Evolutionary conservation across 1,140 invertebrate genomes (phyloP).

Genomic region (Mylabris phalerata): DNA sequence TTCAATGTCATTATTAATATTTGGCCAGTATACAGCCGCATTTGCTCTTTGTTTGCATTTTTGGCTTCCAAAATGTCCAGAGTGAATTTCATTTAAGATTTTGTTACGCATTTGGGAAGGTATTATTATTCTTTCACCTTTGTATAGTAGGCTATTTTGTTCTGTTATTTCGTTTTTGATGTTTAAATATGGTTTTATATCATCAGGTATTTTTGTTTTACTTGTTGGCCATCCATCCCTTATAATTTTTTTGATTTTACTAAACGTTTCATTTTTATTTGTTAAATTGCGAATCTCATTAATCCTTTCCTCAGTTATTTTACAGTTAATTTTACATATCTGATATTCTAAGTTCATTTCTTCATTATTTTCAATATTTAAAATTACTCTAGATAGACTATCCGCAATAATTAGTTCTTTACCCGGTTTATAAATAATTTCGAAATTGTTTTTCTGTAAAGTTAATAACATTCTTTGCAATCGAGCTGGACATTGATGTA

Average conservation of each 20-base stretch:
- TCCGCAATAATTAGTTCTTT: slow-evolving; percentile 32
- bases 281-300: background rate
- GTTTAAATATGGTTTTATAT: background rate
- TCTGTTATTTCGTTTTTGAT: background rate
- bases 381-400: slow-evolving; percentile 32
- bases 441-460: slow-evolving; percentile 33
- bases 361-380: background rate
- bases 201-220: background rate
- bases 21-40: slow-evolving; percentile 4
- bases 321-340: slow-evolving; percentile 8
- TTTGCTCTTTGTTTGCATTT: slow-evolving; percentile 1
- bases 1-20: background rate
- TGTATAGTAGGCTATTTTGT: background rate
- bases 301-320: slow-evolving; percentile 7
- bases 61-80: slow-evolving; percentile 2
- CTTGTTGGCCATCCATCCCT: background rate
- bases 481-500: too few relatives aligned
- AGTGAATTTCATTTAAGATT: background rate
- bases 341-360: slow-evolving; percentile 13
- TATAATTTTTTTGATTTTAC: background rate
- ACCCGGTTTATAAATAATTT: slow-evolving; percentile 33
- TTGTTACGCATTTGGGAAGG: background rate
- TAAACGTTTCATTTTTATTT: background rate
- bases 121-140: background rate
- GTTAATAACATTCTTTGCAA: too few relatives aligned